These are phyloP conservation scores for Microtus pennsylvanicus DNA, from an alignment of 2,113 vertebrate genomes.

Conservation along the genomic window DNA sequence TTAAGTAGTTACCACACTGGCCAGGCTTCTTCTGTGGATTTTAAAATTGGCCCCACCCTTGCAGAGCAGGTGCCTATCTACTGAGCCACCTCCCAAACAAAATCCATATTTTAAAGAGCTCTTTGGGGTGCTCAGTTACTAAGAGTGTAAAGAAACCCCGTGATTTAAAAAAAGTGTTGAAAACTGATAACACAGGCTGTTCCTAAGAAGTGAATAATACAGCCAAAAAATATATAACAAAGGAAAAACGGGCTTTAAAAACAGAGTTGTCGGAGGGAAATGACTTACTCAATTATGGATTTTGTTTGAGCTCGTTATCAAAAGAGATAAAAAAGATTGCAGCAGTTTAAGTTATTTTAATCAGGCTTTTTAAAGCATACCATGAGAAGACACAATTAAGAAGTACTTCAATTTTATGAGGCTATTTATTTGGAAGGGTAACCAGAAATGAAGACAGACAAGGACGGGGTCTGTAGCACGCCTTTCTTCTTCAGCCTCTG, in stretches of 20 bases:
- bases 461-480: constrained; percentile 12
- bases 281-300: constrained; percentile 46
- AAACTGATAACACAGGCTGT: constrained; percentile 17
- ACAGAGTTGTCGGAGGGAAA: neutral
- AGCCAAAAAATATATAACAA: neutral
- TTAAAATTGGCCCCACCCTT: neutral
- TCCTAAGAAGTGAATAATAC: constrained; percentile 48
- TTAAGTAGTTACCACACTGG: neutral
- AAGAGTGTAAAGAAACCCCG: neutral
- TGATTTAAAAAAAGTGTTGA: neutral
- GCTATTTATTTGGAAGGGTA: constrained; percentile 59
- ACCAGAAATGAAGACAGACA: constrained; percentile 53
- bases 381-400: constrained; percentile 66
- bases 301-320: constrained; percentile 59
- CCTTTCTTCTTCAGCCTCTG: constrained; percentile 62
- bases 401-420: constrained; percentile 69
- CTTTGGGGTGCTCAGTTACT: constrained; percentile 12
- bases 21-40: neutral
- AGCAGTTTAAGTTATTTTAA: constrained; percentile 67
- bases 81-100: neutral
- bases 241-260: constrained; percentile 44
- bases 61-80: neutral
- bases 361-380: constrained; percentile 70
- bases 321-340: constrained; percentile 60
- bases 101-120: constrained; percentile 1